Percentiles rank a stretch among this genome's conserved stretches.
These are phyloP conservation scores for Papilio machaon DNA, from an alignment of 1,140 invertebrate species.

Conservation along the genomic window DNA sequence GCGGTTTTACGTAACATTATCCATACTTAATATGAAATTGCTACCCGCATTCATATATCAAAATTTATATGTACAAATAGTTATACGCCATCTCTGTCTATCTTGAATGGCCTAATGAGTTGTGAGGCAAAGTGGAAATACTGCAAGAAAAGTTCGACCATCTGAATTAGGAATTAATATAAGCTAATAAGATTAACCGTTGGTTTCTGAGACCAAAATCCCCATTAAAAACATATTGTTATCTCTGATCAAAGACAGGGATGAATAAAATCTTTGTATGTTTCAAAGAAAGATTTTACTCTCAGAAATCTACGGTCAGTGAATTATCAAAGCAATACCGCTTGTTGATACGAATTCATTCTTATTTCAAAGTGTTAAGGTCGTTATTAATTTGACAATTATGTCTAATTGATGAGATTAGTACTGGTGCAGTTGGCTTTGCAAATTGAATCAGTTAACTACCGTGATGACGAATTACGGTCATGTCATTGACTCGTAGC, in stretches of 20 bases:
- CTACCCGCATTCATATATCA: not conserved
- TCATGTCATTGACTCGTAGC: not conserved
- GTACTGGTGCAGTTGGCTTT: not conserved
- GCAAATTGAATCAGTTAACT: constrained; percentile 44
- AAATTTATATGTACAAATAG: not conserved
- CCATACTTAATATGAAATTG: constrained; percentile 8
- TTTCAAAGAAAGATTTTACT: too few species aligned
- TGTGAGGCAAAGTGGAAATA: too few species aligned
- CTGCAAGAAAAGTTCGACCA: too few species aligned
- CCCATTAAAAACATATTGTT: too few species aligned
- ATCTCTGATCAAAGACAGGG: too few species aligned
- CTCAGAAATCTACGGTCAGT: not conserved
- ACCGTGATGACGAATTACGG: not conserved
- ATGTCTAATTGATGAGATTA: not conserved
- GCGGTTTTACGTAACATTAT: constrained; percentile 8
- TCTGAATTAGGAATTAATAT: not conserved
- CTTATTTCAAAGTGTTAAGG: not conserved
- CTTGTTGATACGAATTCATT: not conserved
- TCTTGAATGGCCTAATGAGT: too few species aligned
- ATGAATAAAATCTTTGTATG: too few species aligned
- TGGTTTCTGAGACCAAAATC: too few species aligned
- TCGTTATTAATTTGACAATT: not conserved
- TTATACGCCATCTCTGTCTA: not conserved
- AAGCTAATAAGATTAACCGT: not conserved
- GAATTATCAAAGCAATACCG: not conserved